These are phyloP conservation scores for Smithornis capensis DNA, from an alignment of 2,113 vertebrate genomes.

Conservation along the genomic window DNA sequence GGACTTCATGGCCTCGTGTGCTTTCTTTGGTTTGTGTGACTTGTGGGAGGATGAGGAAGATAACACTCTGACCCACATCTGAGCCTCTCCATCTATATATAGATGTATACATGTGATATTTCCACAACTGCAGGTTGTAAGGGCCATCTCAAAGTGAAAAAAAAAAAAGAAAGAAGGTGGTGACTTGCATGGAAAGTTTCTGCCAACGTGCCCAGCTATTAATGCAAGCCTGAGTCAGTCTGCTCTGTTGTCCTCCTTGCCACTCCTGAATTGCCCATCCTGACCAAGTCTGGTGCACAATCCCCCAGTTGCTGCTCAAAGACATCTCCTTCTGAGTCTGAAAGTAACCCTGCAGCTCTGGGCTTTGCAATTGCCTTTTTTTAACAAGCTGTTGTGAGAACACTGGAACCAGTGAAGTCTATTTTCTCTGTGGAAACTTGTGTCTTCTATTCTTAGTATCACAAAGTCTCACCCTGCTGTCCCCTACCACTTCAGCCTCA, in stretches of 20 bases:
- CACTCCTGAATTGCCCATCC: not conserved
- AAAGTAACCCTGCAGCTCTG: not conserved
- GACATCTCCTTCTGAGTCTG: not conserved
- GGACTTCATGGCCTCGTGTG: not conserved
- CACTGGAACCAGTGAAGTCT: not conserved
- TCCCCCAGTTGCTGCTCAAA: not conserved
- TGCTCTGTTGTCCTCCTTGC: not conserved
- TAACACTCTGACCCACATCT: not conserved
- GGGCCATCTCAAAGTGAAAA: not conserved
- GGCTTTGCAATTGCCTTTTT: not conserved
- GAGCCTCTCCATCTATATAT: not conserved
- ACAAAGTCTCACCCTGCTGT: not conserved
- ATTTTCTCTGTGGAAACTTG: not conserved
- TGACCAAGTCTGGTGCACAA: not conserved
- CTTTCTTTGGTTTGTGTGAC: not conserved
- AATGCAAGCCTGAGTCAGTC: not conserved
- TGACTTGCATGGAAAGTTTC: not conserved
- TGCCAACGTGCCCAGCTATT: not conserved
- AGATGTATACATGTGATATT: not conserved
- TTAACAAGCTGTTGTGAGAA: not conserved
- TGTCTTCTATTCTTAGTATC: not conserved
- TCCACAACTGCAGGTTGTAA: not conserved
- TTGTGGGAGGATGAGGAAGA: not conserved
- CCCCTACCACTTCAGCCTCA: not conserved
- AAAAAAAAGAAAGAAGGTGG: not conserved